Conservation (phyloP, 2,113 vertebrate species). For the Rattus norvegicus region DNA sequence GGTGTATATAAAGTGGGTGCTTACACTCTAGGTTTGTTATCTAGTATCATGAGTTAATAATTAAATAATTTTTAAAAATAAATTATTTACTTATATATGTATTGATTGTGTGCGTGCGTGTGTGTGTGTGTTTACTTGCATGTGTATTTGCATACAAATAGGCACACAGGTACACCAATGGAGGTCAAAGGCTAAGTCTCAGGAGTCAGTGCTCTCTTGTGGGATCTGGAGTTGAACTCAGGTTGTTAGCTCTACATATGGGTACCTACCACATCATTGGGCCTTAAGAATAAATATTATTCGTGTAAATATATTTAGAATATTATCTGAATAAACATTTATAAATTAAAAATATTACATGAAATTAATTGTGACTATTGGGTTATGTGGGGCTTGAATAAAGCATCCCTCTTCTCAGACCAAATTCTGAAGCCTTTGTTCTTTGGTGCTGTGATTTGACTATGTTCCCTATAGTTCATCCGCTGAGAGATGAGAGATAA, state of each 20-base stretch:
- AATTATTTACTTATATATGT: background rate
- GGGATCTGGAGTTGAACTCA: background rate
- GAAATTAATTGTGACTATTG: background rate
- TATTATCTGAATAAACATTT: background rate
- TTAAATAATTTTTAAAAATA: background rate
- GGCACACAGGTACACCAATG: background rate
- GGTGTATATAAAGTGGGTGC: too few species aligned
- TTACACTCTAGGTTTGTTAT: background rate
- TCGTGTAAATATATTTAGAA: background rate
- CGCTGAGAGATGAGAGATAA: background rate
- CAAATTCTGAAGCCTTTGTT: background rate
- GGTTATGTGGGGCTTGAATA: background rate
- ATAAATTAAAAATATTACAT: background rate
- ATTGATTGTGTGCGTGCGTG: background rate
- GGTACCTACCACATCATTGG: background rate
- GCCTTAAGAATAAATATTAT: background rate
- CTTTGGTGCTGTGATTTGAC: background rate
- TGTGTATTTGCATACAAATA: background rate
- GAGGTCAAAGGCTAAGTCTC: background rate
- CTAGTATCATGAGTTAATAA: background rate
- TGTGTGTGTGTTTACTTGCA: background rate
- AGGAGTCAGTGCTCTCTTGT: background rate
- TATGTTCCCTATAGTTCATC: background rate
- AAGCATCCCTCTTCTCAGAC: background rate
- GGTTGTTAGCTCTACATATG: background rate